Evolutionary conservation across 2,113 vertebrate genomes (phyloP).

Genomic region (Charadrius vociferus): DNA sequence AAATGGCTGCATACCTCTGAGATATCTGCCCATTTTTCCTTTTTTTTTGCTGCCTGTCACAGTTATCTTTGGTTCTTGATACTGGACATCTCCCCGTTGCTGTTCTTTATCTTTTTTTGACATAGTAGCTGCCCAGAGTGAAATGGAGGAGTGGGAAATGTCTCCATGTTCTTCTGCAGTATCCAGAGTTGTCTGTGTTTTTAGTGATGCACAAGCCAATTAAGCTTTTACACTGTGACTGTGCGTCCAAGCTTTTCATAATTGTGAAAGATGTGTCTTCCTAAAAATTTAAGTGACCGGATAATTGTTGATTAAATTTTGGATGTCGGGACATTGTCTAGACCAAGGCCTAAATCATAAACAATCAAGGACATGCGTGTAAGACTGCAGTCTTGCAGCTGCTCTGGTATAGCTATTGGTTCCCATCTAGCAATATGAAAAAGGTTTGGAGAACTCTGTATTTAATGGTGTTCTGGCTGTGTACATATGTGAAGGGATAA

Average conservation of each 20-base stretch:
- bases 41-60: not conserved
- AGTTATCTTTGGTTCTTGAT: not conserved
- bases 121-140: not conserved
- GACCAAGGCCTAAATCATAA: not conserved
- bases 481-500: not conserved
- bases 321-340: not conserved
- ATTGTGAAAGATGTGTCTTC: not conserved
- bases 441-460: not conserved
- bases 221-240: not conserved
- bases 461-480: not conserved
- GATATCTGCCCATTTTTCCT: not conserved
- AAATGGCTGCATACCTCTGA: not conserved
- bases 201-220: not conserved
- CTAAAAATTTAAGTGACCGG: not conserved
- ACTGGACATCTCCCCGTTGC: not conserved
- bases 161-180: not conserved
- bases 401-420: not conserved
- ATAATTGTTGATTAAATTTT: not conserved
- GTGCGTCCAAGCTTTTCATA: not conserved
- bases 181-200: not conserved
- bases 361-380: not conserved
- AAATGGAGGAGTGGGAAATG: not conserved
- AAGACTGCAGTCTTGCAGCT: not conserved
- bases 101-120: not conserved
- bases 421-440: not conserved